Evolutionary conservation across 2,888 invertebrate genomes (phyloP).

Genomic region (Aradus depressus): DNA sequence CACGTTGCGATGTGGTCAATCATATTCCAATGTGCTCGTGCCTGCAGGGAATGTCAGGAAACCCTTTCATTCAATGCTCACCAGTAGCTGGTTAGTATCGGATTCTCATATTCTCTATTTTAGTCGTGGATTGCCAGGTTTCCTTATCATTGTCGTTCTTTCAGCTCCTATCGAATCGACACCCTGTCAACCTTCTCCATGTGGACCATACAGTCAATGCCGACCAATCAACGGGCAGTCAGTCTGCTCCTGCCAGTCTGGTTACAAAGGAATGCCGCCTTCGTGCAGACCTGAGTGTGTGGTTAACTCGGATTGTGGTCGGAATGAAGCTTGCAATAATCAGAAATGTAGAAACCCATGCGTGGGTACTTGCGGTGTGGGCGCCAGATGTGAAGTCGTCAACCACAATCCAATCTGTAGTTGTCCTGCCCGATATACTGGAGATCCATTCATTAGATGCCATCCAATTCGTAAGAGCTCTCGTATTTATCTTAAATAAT

Average conservation of each 20-base stretch:
- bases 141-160: slow-evolving; percentile 29
- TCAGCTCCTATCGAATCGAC: slow-evolving; percentile 36
- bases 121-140: no score
- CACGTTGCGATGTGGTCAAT: slow-evolving; percentile 44
- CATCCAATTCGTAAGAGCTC: slow-evolving; percentile 37
- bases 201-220: slow-evolving; percentile 66
- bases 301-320: slow-evolving; percentile 63
- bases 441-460: slow-evolving; percentile 65
- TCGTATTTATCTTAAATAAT: neutral
- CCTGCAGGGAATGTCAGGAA: slow-evolving; percentile 38
- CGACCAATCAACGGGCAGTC: slow-evolving; percentile 56
- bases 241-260: slow-evolving; percentile 64
- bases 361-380: slow-evolving; percentile 60
- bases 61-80: slow-evolving; percentile 39
- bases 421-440: slow-evolving; percentile 54
- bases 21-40: slow-evolving; percentile 41
- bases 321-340: slow-evolving; percentile 63
- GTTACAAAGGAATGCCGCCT: slow-evolving; percentile 63
- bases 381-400: slow-evolving; percentile 58
- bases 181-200: slow-evolving; percentile 60
- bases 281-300: slow-evolving; percentile 67
- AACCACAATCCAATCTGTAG: slow-evolving; percentile 71
- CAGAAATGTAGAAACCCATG: slow-evolving; percentile 72
- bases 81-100: slow-evolving; percentile 12
- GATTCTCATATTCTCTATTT: neutral